phyloP scores from a whole-genome alignment of 30 jellyfish, hydroid and myxozoan genomes.

The Clytia hemisphaerica region DNA sequence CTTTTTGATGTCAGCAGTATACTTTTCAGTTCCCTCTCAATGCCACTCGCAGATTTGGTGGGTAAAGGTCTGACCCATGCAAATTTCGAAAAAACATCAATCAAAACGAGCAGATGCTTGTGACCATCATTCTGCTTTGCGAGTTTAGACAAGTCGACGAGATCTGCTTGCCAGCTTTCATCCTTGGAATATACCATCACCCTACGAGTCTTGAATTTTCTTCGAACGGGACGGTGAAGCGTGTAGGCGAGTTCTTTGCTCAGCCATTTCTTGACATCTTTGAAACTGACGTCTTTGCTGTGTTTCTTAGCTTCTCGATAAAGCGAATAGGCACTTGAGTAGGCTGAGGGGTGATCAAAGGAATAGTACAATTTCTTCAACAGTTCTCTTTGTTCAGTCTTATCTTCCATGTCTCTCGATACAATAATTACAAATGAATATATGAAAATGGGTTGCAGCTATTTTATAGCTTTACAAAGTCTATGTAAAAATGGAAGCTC shows the following conservation, averaged over 20 bases:
- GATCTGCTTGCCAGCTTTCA: constrained; percentile 37
- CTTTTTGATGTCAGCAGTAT: constrained; percentile 1
- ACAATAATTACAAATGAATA: too few species aligned
- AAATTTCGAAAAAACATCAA: constrained; percentile 49
- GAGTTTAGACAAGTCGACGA: constrained; percentile 27
- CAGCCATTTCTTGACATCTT: too few species aligned
- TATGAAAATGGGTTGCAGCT: too few species aligned
- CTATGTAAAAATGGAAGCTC: too few species aligned
- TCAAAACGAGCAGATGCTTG: constrained; percentile 36
- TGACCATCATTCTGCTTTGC: constrained; percentile 33
- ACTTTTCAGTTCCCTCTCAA: constrained; percentile 19
- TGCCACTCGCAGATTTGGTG: constrained; percentile 27
- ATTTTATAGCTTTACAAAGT: too few species aligned
- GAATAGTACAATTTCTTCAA: too few species aligned
- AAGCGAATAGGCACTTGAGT: too few species aligned
- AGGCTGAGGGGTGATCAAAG: too few species aligned
- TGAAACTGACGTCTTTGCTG: too few species aligned
- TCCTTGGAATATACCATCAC: constrained; percentile 33
- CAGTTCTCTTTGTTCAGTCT: too few species aligned
- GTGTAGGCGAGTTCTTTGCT: constrained; percentile 27
- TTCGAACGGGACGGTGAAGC: constrained; percentile 29
- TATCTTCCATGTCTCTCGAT: too few species aligned
- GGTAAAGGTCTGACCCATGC: constrained; percentile 52
- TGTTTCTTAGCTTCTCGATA: too few species aligned
- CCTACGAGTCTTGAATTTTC: constrained; percentile 12